Base-by-base conservation (phyloP, 2,888 invertebrate genomes). In the Pollenia amentaria region DNA sequence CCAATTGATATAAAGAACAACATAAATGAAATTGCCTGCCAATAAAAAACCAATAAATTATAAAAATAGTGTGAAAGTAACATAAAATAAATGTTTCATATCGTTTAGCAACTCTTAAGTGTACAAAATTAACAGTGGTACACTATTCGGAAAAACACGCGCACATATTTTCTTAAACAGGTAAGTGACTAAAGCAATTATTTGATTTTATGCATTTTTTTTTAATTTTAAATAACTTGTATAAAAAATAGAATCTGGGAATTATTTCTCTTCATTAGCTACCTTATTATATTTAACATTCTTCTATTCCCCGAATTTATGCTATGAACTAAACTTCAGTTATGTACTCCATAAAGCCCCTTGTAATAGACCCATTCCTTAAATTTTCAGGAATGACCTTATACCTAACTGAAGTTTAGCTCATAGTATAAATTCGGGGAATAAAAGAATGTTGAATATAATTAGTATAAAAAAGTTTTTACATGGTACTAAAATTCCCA, bases 111-210 rank as follows among this genome's bases (percentile, higher is more conserved):
- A 44, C 69, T 69, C 46, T 46, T 29, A 42, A 29, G 12, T 29
- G 11, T 53, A 29, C 1, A 53, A 29, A 57, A 67, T 21, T 40
- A 11, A 76, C 69, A 70, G 82, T 82, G 69, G 53, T n/a, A 18
- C 44, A 29, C 2, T 14, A n/a, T 11, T 12, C 42, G 42, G n/a
- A 16, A 65, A 21, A 44, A 62, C 12, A 9, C 2, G 46, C 16
- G 11, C 67, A 46, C 48, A 81, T 57, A 51, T 29, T 65, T 55
- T 16, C 40, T 10, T 8, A 69, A 81, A 67, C 48, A 81, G 81
- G 81, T 81, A 67, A 75, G 62, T 51, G 18, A 3, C 1, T 21
- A 21, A 51, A 2, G 3, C 46, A 42, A 7, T n/a, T 21, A 8
- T n/a, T 21, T 46, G 14, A 3, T 10, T 4, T 29, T 18, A 18